Evolutionary conservation across 1,140 invertebrate genomes (phyloP), one percentile per base, ranked within the genome.

Genomic region (Rhopalosiphum maidis): DNA sequence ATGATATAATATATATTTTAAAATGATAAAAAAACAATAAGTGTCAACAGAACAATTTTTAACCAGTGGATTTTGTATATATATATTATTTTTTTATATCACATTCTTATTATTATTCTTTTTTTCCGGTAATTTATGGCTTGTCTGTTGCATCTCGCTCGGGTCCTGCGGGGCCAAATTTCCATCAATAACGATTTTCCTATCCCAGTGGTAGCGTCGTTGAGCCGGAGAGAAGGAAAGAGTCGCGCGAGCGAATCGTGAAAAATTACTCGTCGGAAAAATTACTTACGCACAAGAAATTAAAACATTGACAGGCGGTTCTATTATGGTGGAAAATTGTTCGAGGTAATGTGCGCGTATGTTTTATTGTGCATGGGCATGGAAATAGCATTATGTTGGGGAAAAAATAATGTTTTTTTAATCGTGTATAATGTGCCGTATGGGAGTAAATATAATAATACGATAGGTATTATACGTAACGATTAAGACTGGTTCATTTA

Each of bases 1-100:
- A n/a, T 60, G n/a, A 68, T 51, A 51, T 51, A 51, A 51, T 18
- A 51, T 51, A 51, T 68, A 77, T 77, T n/a, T 77, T n/a, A 77
- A 77, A 68, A 68, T 15, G 30, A n/a, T 68, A 37, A 83, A 87
- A 43, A 37, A 87, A 87, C 43, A 87, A 85, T 85, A 85, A 90
- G 89, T 91, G 89, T 91, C 55, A 91, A 91, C 41, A 60, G 18
- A 91, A 91, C 37, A 60, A 91, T 68, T 54, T 68, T 43, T 91
- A 91, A 91, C 89, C 89, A 91, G 89, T 91, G 89, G 55, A 68
- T 91, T 43, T 91, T 41, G 25, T 46, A 46, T 35, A 35, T 37
- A 46, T 87, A 87, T n/a, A 48, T 60, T 54, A 41, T 90, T 41
- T 68, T 91, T 68, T 91, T 41, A 91, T 91, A 91, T 91, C 90